Base-by-base conservation (phyloP, 2,797 vertebrate species). In the Lepus oiostolus region DNA sequence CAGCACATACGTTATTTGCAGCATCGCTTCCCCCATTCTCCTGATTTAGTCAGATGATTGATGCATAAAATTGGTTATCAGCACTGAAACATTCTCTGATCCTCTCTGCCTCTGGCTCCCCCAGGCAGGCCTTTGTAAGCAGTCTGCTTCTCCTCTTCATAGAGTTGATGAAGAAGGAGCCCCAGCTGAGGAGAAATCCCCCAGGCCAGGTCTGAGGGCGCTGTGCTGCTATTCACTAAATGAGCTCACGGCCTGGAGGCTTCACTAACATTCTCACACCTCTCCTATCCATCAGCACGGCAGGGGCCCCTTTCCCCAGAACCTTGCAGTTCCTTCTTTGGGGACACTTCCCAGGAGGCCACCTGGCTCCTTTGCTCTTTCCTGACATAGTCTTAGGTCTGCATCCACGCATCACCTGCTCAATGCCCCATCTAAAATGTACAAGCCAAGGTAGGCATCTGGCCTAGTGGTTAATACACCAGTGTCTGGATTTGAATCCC, bases 21-120 rank as follows among this genome's bases (percentile, higher is more conserved):
- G 60, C 26, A 85, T 87, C 47, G 50, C 38, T 82, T 77, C 83
- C 74, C 38, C 35, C 9, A 50, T 63, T 86, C 47, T 91, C 89
- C 62, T 85, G 60, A 67, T 71, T 93, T 82, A 95, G 75, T 93
- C 79, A 95, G 91, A 65, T 70, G 92, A 88, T 38, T 95, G 95
- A 84, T 80, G 82, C 79, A 60, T 90, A 88, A 96, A 76, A 85
- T 72, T 87, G 38, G 74, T 62, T 90, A 82, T 83, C 38, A 72
- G 58, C 54, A 26, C 32, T 26, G 52, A 85, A 80, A 91, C 47
- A 65, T 60, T 81, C 21, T 67, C 47, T 75, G 76, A 67, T 63
- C 42, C 6, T 80, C 50, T 60, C 68, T 72, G n/a, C 35, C 88
- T 83, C 35, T 0, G 30, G 30, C 22, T 85, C 42, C 85, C 82